Evolutionary conservation across 2,797 vertebrate genomes (phyloP).

Genomic region (Mormyrus proboscirostris): DNA sequence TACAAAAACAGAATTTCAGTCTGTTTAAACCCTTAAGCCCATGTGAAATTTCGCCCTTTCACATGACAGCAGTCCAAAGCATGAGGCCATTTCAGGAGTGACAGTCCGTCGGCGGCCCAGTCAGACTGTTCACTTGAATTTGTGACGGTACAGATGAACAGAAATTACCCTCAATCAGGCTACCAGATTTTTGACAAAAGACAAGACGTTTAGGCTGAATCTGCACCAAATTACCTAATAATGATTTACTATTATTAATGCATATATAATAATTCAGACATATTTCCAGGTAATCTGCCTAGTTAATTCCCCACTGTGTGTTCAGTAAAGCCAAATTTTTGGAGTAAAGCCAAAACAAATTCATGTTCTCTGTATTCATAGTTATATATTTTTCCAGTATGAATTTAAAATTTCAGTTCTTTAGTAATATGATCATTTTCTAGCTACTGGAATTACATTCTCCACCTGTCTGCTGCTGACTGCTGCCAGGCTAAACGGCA

Average conservation of each 20-base stretch:
- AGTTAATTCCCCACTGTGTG: neutral
- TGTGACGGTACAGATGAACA: neutral
- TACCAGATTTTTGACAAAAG: neutral
- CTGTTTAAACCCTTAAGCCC: neutral
- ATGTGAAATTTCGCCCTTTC: neutral
- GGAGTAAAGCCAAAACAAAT: neutral
- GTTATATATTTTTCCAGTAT: neutral
- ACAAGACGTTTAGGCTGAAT: neutral
- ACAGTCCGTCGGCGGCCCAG: neutral
- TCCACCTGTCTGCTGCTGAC: neutral
- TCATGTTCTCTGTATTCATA: neutral
- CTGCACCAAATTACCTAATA: neutral
- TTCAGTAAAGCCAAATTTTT: neutral
- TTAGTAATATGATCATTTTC: neutral
- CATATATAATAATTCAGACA: neutral
- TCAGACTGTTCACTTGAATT: neutral
- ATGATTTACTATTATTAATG: neutral
- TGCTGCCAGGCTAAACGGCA: neutral
- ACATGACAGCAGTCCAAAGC: neutral
- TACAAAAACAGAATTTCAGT: neutral
- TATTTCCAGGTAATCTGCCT: neutral
- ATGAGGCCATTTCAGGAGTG: neutral
- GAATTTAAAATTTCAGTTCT: neutral
- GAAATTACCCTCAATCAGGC: neutral
- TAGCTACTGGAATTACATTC: neutral